Conservation (phyloP, 2,888 invertebrate genomes). For the Molorchus minor region DNA sequence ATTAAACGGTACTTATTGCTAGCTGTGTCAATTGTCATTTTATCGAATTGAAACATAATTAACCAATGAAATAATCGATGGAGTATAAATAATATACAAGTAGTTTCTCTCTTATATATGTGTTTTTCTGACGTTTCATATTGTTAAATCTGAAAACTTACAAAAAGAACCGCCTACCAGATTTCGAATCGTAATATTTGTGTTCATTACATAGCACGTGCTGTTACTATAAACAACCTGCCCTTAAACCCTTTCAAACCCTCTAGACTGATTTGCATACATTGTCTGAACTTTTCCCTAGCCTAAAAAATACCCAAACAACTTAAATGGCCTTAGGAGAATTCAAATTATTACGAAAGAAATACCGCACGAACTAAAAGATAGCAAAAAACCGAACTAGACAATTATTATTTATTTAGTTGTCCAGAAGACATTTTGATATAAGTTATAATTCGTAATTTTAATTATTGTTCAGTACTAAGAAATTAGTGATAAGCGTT, state of each 20-base stretch:
- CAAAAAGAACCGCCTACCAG: background rate
- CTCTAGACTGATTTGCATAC: conserved; percentile 7
- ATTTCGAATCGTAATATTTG: conserved; percentile 26
- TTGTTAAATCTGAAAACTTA: too few relatives aligned
- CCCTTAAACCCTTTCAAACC: conserved; percentile 10
- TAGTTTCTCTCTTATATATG: conserved; percentile 8
- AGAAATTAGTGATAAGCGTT: too few relatives aligned
- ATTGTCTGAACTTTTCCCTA: conserved; percentile 2
- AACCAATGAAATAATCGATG: conserved; percentile 28
- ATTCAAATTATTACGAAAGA: too few relatives aligned
- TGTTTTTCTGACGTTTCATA: too few relatives aligned
- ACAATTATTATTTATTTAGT: too few relatives aligned
- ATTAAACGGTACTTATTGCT: conserved; percentile 22
- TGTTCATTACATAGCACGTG: conserved; percentile 41
- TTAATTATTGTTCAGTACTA: too few relatives aligned
- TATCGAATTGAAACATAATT: conserved; percentile 19
- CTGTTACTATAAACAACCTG: conserved; percentile 35
- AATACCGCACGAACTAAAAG: too few relatives aligned
- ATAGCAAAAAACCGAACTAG: too few relatives aligned
- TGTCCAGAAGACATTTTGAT: too few relatives aligned
- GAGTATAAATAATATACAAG: conserved; percentile 20
- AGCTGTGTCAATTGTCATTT: conserved; percentile 25
- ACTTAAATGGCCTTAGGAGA: background rate
- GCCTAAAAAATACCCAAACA: too few relatives aligned
- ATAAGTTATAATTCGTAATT: too few relatives aligned